Evolutionary conservation across 2,113 vertebrate species (phyloP), one percentile per base, ranked within the genome.

Genomic region (Jaculus jaculus): DNA sequence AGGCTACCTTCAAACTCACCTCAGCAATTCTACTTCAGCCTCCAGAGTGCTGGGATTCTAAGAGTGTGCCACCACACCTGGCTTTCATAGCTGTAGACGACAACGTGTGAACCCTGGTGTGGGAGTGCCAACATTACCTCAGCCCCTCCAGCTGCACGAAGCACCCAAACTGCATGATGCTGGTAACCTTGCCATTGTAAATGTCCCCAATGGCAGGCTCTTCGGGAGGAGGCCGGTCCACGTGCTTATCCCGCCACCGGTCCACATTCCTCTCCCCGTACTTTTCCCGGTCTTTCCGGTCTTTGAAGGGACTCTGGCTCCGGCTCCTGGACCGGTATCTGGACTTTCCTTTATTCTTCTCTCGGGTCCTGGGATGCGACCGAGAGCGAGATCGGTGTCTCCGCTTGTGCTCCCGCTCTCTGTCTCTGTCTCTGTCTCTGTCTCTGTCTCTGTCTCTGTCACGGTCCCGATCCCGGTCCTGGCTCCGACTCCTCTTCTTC

Each of bases 161-260:
- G 97, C 99, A 99, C 0, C 99, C 99, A 87, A 99, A 99, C 95
- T 99, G 99, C 99, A 99, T 99, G 90, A 99, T 99, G 89, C 99
- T 99, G 24, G 99, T 99, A 91, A 99, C 98, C 97, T 99, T 99
- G 96, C 99, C 99, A 0, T 99, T 99, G 96, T 99, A 99, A 92
- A 99, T 99, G 97, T 99, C 99, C 0, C 99, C 99, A 0, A 99
- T 99, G 42, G 99, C 98, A 0, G 99, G 99, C 86, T 99, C 99
- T 95, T 99, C 99, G 0, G 99, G 99, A 0, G 99, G 99, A 0
- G 99, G 99, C 0, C 99, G 99, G 92, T 99, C 99, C 75, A 99
- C 98, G 1, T 99, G 99, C 92, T 99, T 99, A 94, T 99, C 99
- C 82, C 99, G 99, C 99, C 99, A 99, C 2, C 99, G 98, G 80